Percentiles rank a stretch among this genome's conserved stretches.
Evolutionary conservation across 1,140 invertebrate species (phyloP).

Genomic region (Zaprionus taronus): DNA sequence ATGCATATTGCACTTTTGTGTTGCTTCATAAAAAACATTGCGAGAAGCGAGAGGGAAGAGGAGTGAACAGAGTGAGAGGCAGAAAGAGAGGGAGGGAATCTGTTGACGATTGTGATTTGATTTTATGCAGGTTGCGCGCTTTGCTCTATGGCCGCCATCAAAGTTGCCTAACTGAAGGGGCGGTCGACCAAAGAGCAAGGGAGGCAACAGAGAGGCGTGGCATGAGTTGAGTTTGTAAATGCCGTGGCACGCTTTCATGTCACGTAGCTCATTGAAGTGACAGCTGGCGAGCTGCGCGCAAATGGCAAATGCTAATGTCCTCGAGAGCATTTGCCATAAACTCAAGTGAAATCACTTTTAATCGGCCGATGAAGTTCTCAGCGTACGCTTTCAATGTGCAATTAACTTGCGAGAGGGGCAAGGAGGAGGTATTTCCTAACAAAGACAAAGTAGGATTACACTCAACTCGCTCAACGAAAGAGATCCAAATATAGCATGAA

Average conservation of each 20-base stretch:
- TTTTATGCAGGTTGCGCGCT: constrained; percentile 42
- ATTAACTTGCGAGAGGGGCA: background rate
- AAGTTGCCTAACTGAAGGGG: constrained; percentile 16
- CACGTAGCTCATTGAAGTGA: constrained; percentile 54
- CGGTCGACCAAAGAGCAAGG: background rate
- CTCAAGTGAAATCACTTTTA: constrained; percentile 35
- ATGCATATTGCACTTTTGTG: constrained; percentile 50
- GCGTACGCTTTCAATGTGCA: background rate
- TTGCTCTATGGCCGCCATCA: constrained; percentile 29
- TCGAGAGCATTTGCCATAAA: constrained; percentile 30
- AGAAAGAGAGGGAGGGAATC: background rate
- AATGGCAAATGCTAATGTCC: constrained; percentile 46
- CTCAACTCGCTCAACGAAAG: background rate
- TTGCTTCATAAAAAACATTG: constrained; percentile 25
- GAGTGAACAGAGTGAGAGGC: background rate
- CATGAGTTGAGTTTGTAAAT: constrained; percentile 25
- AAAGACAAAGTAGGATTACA: no score
- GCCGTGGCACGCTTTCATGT: constrained; percentile 36
- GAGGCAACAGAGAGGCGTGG: background rate
- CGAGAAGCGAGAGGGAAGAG: background rate
- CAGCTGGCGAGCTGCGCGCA: constrained; percentile 28
- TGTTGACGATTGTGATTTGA: constrained; percentile 49
- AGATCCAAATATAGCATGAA: background rate
- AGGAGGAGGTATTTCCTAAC: background rate
- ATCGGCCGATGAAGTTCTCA: constrained; percentile 24